Conservation (phyloP, 1,140 invertebrate genomes). For the Brachionus paranguensis region DNA sequence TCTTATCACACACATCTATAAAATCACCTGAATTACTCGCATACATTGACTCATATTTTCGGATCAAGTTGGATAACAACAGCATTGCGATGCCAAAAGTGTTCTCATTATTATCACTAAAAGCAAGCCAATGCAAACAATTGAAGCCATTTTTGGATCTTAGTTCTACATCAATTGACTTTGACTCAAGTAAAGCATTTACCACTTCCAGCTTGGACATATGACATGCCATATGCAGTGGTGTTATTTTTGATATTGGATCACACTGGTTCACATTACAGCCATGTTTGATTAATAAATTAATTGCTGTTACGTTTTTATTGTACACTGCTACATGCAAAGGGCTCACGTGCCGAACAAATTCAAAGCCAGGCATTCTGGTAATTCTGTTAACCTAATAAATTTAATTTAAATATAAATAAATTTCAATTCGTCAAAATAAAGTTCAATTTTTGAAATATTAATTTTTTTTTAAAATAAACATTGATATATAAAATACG, state of each 20-base stretch:
- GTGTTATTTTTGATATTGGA: conserved; percentile 5
- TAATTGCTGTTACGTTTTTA: conserved; percentile 4
- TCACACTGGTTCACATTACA: conserved; percentile 24
- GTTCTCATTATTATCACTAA: conserved; percentile 17
- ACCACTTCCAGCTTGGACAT: background rate
- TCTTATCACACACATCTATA: background rate
- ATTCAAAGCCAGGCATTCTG: conserved; percentile 21
- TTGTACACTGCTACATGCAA: conserved; percentile 5
- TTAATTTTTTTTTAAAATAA: too few relatives aligned
- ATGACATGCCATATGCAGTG: conserved; percentile 27
- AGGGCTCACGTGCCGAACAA: background rate
- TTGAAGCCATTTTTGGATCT: conserved; percentile 21
- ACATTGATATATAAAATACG: too few relatives aligned
- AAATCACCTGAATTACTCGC: conserved; percentile 4
- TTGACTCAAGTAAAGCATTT: background rate
- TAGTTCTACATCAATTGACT: background rate
- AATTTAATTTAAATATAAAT: too few relatives aligned
- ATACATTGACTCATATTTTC: conserved; percentile 29
- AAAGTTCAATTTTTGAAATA: too few relatives aligned
- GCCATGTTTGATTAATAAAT: conserved; percentile 4
- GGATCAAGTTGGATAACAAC: background rate
- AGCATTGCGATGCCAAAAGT: background rate
- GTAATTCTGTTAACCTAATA: background rate
- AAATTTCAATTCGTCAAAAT: too few relatives aligned
- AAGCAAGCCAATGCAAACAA: conserved; percentile 27